Base-by-base conservation (phyloP, 2,888 invertebrate genomes). In the Phyllotreta cruciferae region DNA sequence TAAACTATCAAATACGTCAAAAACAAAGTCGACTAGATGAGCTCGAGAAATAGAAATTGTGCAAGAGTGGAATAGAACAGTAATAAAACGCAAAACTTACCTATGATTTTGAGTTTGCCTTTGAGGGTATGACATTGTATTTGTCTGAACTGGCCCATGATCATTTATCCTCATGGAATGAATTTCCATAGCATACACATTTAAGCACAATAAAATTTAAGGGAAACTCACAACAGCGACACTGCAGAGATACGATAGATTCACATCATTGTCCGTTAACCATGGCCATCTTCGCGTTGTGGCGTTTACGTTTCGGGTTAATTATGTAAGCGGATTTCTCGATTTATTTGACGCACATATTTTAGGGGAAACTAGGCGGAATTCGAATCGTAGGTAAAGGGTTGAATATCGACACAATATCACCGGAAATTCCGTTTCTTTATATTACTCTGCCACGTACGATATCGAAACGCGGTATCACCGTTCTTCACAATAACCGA, bases 101-200 rank as follows among this genome's bases (percentile, higher is more conserved):
- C 80, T 80, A 71, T 80, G 80, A 72, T 77, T 79, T 72, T 75
- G 76, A 70, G 80, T 78, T 75, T 81, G 80, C 74, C 81, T 78
- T 78, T 80, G 81, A 73, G 82, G 74, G 74, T 80, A 82, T 75
- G 81, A 79, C 82, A 82, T 81, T 73, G 79, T 78, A 75, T 78
- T 79, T 74, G 80, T 78, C 77, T 79, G 79, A 73, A 80, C 78
- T 72, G 79, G 74, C 79, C 81, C 82, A 82, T 82, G 81, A 74
- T 82, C 81, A 77, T 49, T 49, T 4, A 81, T 80, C 75, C 82
- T 78, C 74, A 81, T 79, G 72, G 81, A 79, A 73, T 80, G 81
- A 74, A 81, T 80, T 82, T 82, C 82, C 82, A 82, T 82, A 77
- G 72, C 77, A 76, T 73, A 75, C 73, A 76, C 76, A 77, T 77